Conservation (phyloP, 2,113 vertebrate genomes). For the Phyllopteryx taeniolatus region DNA sequence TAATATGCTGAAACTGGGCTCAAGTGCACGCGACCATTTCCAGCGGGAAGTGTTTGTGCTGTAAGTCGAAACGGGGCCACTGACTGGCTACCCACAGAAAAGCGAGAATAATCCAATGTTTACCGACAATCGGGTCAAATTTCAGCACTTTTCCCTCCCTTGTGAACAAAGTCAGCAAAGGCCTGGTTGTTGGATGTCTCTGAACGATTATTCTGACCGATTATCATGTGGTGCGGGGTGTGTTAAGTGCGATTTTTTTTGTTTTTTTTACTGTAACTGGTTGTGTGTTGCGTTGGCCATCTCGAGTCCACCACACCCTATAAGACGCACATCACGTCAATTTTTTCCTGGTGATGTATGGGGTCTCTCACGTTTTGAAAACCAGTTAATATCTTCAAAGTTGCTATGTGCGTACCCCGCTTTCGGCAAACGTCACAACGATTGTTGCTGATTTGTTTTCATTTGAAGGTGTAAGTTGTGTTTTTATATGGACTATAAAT, state of each 20-base stretch:
- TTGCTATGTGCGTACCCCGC: not conserved
- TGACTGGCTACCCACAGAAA: slow-evolving; percentile 5
- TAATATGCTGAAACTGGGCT: slow-evolving; percentile 12
- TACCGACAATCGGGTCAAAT: not conserved
- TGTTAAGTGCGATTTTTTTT: too few species aligned
- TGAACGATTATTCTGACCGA: not conserved
- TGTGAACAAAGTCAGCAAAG: not conserved
- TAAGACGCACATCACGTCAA: not conserved
- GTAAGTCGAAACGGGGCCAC: slow-evolving; percentile 30
- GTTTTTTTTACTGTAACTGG: too few species aligned
- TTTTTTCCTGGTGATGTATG: not conserved
- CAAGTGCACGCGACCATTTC: slow-evolving; percentile 1
- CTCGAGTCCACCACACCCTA: too few species aligned
- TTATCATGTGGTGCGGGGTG: not conserved
- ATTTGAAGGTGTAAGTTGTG: not conserved
- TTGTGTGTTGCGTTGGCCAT: too few species aligned
- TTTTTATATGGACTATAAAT: not conserved
- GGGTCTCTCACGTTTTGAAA: not conserved
- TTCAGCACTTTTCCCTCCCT: not conserved
- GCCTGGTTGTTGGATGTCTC: not conserved
- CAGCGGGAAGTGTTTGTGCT: slow-evolving; percentile 32
- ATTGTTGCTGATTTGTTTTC: not conserved
- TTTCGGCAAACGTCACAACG: not conserved
- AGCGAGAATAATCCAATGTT: slow-evolving; percentile 37
- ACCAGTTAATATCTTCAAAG: not conserved